phyloP scores from a whole-genome alignment of 1,140 invertebrate genomes.

The Caenorhabditis tropicalis region DNA sequence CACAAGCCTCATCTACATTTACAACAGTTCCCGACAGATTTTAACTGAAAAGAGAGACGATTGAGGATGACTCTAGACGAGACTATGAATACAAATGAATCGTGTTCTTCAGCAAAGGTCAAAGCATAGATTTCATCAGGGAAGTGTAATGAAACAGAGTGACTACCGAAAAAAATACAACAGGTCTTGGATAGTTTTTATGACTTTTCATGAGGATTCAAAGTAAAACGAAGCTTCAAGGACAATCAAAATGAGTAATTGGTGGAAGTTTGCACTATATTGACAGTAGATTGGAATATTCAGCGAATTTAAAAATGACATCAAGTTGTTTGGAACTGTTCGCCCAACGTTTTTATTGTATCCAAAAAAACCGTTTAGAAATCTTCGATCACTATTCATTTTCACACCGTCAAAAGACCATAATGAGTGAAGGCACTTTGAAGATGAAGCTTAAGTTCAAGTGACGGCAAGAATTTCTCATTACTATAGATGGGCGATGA shows the following conservation, averaged over 20 bases:
- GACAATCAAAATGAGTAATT: not conserved
- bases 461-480: slow-evolving; percentile 36
- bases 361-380: not conserved
- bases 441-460: slow-evolving; percentile 36
- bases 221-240: not conserved
- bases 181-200: not conserved
- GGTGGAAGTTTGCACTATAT: not conserved
- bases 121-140: not conserved
- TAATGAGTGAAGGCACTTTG: slow-evolving; percentile 15
- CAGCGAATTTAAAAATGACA: not conserved
- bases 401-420: not conserved
- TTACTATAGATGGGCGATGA: slow-evolving; percentile 34
- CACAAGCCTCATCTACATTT: slow-evolving; percentile 38
- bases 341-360: not conserved
- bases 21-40: slow-evolving; percentile 9
- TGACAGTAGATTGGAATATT: not conserved
- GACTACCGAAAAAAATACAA: not conserved
- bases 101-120: not conserved
- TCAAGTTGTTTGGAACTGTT: slow-evolving; percentile 7
- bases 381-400: slow-evolving; percentile 1
- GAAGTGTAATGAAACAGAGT: not conserved
- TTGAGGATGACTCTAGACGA: not conserved
- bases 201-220: not conserved
- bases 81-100: not conserved
- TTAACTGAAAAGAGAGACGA: not conserved